phyloP scores from a whole-genome alignment of 2,797 vertebrate species.

The Chaetophractus vellerosus region DNA sequence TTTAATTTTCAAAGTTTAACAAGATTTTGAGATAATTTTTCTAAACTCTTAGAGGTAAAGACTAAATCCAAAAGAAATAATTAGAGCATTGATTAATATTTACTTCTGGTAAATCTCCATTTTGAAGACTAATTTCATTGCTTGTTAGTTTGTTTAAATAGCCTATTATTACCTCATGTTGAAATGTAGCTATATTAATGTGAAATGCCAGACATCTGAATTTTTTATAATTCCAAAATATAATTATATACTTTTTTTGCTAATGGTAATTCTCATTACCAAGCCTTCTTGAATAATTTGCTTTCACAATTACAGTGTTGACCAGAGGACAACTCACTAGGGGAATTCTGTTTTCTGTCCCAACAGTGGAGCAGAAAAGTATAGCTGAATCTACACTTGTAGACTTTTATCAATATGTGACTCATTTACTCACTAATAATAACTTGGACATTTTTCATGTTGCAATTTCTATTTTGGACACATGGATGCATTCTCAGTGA shows the following conservation, averaged over 20 bases:
- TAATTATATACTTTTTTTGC: slow-evolving; percentile 70
- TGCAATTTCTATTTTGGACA: slow-evolving; percentile 27
- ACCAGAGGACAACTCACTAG: slow-evolving; percentile 13
- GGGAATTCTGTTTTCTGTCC: slow-evolving; percentile 26
- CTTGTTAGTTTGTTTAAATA: slow-evolving; percentile 66
- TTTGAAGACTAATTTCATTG: slow-evolving; percentile 71
- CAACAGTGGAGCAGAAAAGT: slow-evolving; percentile 54
- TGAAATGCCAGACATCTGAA: slow-evolving; percentile 68
- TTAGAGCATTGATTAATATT: slow-evolving; percentile 61
- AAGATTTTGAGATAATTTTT: slow-evolving; percentile 39
- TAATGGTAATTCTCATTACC: slow-evolving; percentile 47
- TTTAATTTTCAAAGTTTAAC: slow-evolving; percentile 59
- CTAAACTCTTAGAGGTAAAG: slow-evolving; percentile 21
- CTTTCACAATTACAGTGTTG: slow-evolving; percentile 54
- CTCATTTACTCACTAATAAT: slow-evolving; percentile 27
- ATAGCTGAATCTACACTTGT: not conserved
- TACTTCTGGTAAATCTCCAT: slow-evolving; percentile 69
- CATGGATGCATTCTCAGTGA: slow-evolving; percentile 27
- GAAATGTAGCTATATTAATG: slow-evolving; percentile 62
- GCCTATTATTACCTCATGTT: slow-evolving; percentile 60
- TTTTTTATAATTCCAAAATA: slow-evolving; percentile 37
- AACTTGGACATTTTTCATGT: not conserved
- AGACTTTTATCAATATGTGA: slow-evolving; percentile 21
- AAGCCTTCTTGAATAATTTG: slow-evolving; percentile 65
- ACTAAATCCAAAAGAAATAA: slow-evolving; percentile 55